Conservation (phyloP, 2,888 invertebrate genomes). For the Lysandra bellargus region DNA sequence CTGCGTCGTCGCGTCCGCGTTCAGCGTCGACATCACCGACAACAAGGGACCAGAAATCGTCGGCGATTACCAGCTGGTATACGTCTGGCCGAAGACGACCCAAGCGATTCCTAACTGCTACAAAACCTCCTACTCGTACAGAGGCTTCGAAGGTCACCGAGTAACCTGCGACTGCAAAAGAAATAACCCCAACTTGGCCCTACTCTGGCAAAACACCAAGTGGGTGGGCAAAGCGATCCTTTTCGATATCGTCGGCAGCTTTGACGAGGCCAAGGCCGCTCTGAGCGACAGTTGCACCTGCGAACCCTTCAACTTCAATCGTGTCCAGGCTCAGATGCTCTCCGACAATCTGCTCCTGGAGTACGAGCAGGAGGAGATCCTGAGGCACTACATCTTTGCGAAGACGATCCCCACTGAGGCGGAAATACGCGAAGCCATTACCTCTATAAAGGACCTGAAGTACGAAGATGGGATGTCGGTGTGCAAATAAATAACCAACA, state of each 20-base stretch:
- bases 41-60: neutral
- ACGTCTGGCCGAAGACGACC: constrained; percentile 19
- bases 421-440: neutral
- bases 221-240: neutral
- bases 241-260: neutral
- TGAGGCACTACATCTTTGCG: constrained; percentile 25
- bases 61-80: constrained; percentile 6
- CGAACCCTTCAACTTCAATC: neutral
- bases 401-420: constrained; percentile 3
- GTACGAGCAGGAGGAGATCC: constrained; percentile 20
- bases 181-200: neutral
- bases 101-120: constrained; percentile 3
- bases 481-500: neutral
- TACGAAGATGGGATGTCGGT: constrained; percentile 15
- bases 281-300: neutral
- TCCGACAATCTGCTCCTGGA: constrained; percentile 16
- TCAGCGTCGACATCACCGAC: neutral
- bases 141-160: neutral
- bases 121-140: neutral
- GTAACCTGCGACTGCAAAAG: constrained; percentile 11
- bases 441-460: neutral
- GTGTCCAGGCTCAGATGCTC: neutral
- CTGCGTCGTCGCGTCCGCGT: neutral
- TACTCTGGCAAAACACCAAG: constrained; percentile 4
- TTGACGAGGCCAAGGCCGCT: neutral